phyloP scores from a whole-genome alignment of 2,113 vertebrate genomes.

The Dendropsophus ebraccatus region DNA sequence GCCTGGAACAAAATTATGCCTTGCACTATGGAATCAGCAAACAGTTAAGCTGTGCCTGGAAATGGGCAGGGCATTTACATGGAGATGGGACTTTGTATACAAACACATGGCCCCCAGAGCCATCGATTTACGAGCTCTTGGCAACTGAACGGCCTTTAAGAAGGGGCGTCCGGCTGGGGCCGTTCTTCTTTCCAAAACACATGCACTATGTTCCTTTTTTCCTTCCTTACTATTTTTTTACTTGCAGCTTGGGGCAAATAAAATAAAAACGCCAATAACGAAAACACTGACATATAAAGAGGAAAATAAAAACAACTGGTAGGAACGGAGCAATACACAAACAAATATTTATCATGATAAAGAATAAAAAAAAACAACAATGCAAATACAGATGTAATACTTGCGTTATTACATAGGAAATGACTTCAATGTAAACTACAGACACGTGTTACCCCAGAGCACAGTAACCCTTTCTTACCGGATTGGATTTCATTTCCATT shows the following conservation, averaged over 20 bases:
- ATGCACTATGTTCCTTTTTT: constrained; percentile 14
- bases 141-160: background rate
- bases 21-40: background rate
- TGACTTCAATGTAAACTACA: background rate
- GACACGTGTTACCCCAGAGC: background rate
- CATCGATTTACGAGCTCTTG: constrained; percentile 46
- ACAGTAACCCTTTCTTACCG: constrained; percentile 75
- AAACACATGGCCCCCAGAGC: constrained; percentile 44
- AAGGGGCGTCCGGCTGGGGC: constrained; percentile 27
- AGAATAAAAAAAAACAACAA: background rate
- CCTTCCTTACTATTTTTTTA: constrained; percentile 28
- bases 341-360: background rate
- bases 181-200: constrained; percentile 37
- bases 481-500: constrained; percentile 95
- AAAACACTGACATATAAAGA: constrained; percentile 17
- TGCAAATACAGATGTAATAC: background rate
- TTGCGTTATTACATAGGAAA: background rate
- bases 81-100: constrained; percentile 32
- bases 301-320: constrained; percentile 44
- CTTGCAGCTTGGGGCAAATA: constrained; percentile 44
- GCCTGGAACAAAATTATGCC: background rate
- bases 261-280: constrained; percentile 43
- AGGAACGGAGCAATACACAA: constrained; percentile 14
- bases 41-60: constrained; percentile 4
- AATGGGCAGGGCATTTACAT: background rate